These are phyloP conservation scores for Hoplodrina ambigua DNA, from an alignment of 2,888 invertebrate species.

Conservation along the genomic window DNA sequence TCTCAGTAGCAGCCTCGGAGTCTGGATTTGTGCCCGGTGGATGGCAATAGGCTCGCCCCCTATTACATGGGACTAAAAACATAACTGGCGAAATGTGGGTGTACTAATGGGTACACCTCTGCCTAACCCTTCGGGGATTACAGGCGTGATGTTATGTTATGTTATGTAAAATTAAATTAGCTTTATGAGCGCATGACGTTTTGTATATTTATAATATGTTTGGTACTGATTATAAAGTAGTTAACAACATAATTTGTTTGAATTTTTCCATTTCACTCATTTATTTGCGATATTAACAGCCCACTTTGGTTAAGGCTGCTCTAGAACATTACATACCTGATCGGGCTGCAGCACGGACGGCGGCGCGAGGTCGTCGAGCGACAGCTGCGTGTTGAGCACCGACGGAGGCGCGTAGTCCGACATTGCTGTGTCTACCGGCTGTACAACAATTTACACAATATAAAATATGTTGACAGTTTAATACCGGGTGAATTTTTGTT, in stretches of 20 bases:
- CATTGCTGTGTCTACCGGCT: conserved; percentile 75
- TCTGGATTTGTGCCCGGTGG: no score
- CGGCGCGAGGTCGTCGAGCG: conserved; percentile 88
- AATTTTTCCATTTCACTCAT: no score
- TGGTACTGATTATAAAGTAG: neutral
- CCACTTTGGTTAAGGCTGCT: neutral
- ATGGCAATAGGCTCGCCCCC: no score
- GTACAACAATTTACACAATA: neutral
- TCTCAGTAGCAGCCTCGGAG: no score
- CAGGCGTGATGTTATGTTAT: no score
- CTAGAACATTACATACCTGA: conserved; percentile 75
- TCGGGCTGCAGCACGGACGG: conserved; percentile 88
- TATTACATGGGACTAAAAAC: no score
- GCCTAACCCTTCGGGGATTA: no score
- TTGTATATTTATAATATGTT: neutral
- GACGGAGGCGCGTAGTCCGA: conserved; percentile 88
- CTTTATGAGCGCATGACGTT: neutral
- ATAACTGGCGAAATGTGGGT: no score
- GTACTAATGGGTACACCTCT: no score
- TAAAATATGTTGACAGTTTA: neutral
- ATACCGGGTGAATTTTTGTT: no score
- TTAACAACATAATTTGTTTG: neutral
- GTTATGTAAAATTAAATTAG: neutral
- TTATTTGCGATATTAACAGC: no score
- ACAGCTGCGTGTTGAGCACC: conserved; percentile 88